Base-by-base conservation (phyloP, 2,888 invertebrate genomes). In the Chrysotoxum bicinctum region DNA sequence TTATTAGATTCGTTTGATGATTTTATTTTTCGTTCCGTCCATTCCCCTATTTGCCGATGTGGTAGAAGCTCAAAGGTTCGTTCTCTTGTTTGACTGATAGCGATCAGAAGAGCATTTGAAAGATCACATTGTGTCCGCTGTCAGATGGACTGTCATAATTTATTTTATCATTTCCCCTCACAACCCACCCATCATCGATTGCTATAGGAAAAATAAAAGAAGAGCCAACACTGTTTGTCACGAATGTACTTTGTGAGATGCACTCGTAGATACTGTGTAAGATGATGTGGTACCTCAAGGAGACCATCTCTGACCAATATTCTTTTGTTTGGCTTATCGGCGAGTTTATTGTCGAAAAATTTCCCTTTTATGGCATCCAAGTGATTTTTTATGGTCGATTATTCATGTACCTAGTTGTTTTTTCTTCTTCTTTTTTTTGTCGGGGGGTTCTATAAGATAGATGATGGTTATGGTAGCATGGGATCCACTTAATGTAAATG, bases 81-180 rank as follows among this genome's bases (percentile, higher is more conserved):
- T 50, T 56, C 48, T 26, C 74, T 56, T 56, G 50, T 43, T 80
- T 84, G 84, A 84, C 50, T 80, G 84, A 84, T 85, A 85, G 81
- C 85, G 76, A 80, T 85, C 85, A 69, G 76, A 73, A 73, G 43
- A 81, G 23, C 56, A 52, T 85, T 76, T 81, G 76, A 85, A 60
- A 85, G 85, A 81, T 85, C 85, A 81, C 85, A 81, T 85, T 81
- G 81, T 85, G 81, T 85, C 81, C 48, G 73, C 72, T 81, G 76
- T 81, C 81, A 76, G 85, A 85, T 81, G 81, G 85, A 85, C 72
- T 85, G 85, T 85, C 85, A 85, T 85, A 85, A 85, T 85, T 85
- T 81, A 85, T 85, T 81, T 81, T 60, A 75, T 66, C 43, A 54
- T 77, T 64, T 75, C 26, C 50, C 66, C 16, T 23, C 21, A 16